Evolutionary conservation across 1,140 invertebrate genomes (phyloP), one percentile per base, ranked within the genome.

Genomic region (Camponotus floridanus): DNA sequence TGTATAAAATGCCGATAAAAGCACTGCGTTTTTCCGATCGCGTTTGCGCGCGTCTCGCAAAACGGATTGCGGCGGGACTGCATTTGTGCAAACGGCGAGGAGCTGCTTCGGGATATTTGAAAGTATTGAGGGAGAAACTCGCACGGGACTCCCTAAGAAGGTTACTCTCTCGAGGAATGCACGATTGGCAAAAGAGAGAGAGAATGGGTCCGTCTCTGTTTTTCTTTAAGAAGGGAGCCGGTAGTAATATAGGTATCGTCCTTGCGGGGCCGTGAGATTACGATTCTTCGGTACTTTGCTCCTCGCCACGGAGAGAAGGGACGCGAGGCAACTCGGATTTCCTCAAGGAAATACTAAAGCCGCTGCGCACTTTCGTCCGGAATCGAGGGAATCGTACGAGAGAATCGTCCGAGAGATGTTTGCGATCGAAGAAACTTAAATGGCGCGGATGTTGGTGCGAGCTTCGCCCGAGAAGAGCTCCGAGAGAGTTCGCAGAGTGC

Each of bases 241-340:
- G 48, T 45, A 45, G 85, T 81, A 65, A 81, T 86, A 86, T 73
- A 70, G 85, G 31, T 86, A 71, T 83, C 76, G 64, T 70, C 78
- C 76, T 81, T 80, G 76, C 26, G 65, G 76, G 9, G 11, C 45
- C 13, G 51, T 68, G 62, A 59, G 55, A 26, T 65, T 57, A 64
- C 78, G 76, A 86, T 80, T 86, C 84, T 48, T 80, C 70, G 59
- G 45, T 59, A 76, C 71, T 76, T 76, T 73, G 71, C 61, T 65
- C 26, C 5, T n/a, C 42, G 70, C 21, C 39, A n/a, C n/a, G 61
- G 61, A 74, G 61, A 74, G 73, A 83, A 73, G 79, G 26, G 33
- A 42, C 21, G 15, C 7, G 26, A 57, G 36, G 33, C 67, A 59
- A 62, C 55, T 83, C 55, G 67, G 79, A 81, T 81, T 73, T 81